phyloP scores from a whole-genome alignment of 2,888 invertebrate species.

The Eretmocerus hayati region DNA sequence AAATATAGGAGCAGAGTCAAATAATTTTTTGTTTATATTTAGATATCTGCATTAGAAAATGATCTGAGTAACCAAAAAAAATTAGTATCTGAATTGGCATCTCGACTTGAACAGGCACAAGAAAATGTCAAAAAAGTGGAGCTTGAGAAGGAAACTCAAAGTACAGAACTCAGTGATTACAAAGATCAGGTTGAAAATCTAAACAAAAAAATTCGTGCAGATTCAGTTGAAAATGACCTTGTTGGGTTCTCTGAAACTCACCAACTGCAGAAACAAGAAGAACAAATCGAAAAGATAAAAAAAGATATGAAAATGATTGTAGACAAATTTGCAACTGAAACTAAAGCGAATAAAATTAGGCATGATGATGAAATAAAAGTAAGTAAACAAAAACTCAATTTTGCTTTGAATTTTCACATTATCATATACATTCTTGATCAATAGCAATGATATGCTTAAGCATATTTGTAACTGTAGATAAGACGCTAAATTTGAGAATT shows the following conservation, averaged over 20 bases:
- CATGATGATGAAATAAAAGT: conserved; percentile 36
- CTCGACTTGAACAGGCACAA: conserved; percentile 28
- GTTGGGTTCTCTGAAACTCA: conserved; percentile 29
- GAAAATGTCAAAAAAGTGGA: conserved; percentile 46
- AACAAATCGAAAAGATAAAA: conserved; percentile 38
- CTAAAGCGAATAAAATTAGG: conserved; percentile 28
- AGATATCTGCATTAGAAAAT: conserved; percentile 40
- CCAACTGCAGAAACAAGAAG: conserved; percentile 36
- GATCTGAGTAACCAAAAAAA: conserved; percentile 29
- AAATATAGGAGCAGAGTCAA: background rate
- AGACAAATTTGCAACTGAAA: conserved; percentile 36
- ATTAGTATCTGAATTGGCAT: conserved; percentile 28
- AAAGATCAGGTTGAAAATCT: conserved; percentile 36
- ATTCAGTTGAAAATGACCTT: conserved; percentile 29
- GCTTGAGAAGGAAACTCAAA: conserved; percentile 54
- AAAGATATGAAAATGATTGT: conserved; percentile 38
- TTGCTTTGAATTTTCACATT: background rate
- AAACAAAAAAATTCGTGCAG: conserved; percentile 33
- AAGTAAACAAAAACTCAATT: conserved; percentile 4
- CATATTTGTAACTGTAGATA: no score
- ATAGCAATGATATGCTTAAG: no score
- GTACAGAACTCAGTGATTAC: conserved; percentile 42
- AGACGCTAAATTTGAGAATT: background rate
- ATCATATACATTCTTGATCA: no score
- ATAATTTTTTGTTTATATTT: conserved; percentile 32